Percentiles rank a stretch among this genome's conserved stretches.
phyloP scores from a whole-genome alignment of 1,140 invertebrate species.

The Lasioglossum albipes region DNA sequence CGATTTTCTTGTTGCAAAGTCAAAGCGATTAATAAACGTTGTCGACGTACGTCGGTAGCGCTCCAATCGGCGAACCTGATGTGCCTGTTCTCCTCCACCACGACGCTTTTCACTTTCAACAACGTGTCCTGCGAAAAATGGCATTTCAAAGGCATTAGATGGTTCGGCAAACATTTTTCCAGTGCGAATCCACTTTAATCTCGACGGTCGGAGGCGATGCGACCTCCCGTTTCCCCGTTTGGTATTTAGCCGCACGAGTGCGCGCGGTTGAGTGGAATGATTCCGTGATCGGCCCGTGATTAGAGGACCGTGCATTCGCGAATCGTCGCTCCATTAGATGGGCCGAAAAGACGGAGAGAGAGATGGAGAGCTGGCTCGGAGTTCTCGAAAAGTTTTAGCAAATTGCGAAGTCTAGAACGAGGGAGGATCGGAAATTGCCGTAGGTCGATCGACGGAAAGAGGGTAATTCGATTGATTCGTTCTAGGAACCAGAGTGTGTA shows the following conservation, averaged over 20 bases:
- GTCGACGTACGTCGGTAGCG: conserved; percentile 90
- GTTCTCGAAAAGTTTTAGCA: conserved; percentile 73
- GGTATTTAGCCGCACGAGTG: conserved; percentile 25
- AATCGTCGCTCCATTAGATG: conserved; percentile 50
- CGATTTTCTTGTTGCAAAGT: not conserved
- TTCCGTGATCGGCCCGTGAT: conserved; percentile 51
- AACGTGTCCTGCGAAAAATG: conserved; percentile 87
- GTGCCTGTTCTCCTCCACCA: conserved; percentile 95
- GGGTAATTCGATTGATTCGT: conserved; percentile 74
- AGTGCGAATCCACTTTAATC: conserved; percentile 13
- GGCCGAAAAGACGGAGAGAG: conserved; percentile 41
- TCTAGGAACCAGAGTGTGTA: conserved; percentile 69
- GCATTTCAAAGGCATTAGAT: conserved; percentile 1
- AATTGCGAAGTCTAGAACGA: conserved; percentile 69
- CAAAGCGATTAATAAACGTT: not conserved
- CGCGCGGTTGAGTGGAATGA: conserved; percentile 44
- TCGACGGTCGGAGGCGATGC: not conserved
- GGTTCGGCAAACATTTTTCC: not conserved
- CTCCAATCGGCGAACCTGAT: conserved; percentile 96
- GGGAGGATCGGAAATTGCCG: conserved; percentile 67
- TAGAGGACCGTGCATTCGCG: conserved; percentile 47
- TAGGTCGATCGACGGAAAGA: conserved; percentile 65
- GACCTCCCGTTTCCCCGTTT: not conserved
- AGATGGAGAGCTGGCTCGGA: conserved; percentile 52
- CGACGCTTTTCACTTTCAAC: conserved; percentile 90